A percentile compares a stretch with the other conserved stretches of the same genome.
Conservation (phyloP, 2,113 vertebrate genomes). For the Falco punctatus region DNA sequence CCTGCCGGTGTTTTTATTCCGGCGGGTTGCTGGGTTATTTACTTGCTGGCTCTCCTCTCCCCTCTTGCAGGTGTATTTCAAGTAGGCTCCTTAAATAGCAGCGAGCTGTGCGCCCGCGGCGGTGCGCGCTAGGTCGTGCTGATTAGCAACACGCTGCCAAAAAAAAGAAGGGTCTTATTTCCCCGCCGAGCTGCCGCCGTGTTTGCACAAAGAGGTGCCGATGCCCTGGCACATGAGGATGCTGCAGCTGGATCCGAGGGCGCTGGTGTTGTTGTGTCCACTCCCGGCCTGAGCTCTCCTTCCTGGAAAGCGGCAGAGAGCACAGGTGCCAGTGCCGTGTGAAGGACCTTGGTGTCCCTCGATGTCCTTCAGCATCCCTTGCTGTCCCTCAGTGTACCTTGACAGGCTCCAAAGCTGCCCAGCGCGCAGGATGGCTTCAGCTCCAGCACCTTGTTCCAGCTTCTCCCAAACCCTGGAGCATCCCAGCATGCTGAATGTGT, state of each 20-base stretch:
- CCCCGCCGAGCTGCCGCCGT: not conserved
- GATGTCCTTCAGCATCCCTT: not conserved
- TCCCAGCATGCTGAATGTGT: not conserved
- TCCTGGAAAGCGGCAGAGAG: not conserved
- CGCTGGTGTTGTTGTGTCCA: not conserved
- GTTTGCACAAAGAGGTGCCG: not conserved
- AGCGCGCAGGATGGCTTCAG: not conserved
- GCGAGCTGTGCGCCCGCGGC: constrained; percentile 20
- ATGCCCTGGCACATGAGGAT: not conserved
- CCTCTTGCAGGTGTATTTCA: constrained; percentile 72
- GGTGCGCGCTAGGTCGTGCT: constrained; percentile 30
- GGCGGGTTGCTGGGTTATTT: constrained; percentile 53
- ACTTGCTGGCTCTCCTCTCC: constrained; percentile 41
- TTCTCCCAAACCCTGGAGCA: not conserved
- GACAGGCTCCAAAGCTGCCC: not conserved
- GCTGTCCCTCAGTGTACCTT: not conserved
- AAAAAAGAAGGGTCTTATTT: constrained; percentile 32
- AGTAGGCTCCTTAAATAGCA: constrained; percentile 70
- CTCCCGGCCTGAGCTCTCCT: not conserved
- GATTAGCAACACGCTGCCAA: constrained; percentile 48
- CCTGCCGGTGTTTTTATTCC: not conserved
- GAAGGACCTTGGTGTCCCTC: fast-evolving
- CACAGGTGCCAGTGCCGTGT: not conserved
- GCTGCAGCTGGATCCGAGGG: not conserved
- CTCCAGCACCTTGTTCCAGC: not conserved